Evolutionary conservation across 2,113 vertebrate species (phyloP).

Genomic region (Vireo altiloquus): DNA sequence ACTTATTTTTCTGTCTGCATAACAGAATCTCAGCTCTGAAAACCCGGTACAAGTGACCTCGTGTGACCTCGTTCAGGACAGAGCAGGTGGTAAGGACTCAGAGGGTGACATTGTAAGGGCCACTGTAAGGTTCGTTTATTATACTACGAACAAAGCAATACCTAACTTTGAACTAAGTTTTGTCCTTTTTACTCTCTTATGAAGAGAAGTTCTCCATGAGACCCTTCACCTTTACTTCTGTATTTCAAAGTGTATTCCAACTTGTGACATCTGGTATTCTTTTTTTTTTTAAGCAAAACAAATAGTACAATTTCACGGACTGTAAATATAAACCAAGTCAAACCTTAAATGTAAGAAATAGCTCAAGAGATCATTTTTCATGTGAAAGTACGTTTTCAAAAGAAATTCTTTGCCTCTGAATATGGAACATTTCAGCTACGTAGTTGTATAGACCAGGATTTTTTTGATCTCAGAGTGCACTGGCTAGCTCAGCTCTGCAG

Average conservation of each 20-base stretch:
- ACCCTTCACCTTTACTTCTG: neutral
- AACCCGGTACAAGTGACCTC: neutral
- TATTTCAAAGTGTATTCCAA: neutral
- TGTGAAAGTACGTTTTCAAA: neutral
- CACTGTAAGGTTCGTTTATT: fast-evolving
- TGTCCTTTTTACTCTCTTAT: neutral
- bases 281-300: neutral
- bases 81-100: neutral
- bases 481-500: neutral
- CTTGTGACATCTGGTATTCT: neutral
- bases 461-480: neutral
- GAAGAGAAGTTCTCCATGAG: neutral
- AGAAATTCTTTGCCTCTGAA: neutral
- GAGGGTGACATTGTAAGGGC: neutral
- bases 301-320: neutral
- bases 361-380: neutral
- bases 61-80: neutral
- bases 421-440: neutral
- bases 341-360: neutral
- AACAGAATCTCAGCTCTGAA: neutral
- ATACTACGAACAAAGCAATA: neutral
- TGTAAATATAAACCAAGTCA: neutral
- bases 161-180: neutral
- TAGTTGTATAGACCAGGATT: neutral
- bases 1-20: neutral